Base-by-base conservation (phyloP, 2,888 invertebrate species). In the Myathropa florea region DNA sequence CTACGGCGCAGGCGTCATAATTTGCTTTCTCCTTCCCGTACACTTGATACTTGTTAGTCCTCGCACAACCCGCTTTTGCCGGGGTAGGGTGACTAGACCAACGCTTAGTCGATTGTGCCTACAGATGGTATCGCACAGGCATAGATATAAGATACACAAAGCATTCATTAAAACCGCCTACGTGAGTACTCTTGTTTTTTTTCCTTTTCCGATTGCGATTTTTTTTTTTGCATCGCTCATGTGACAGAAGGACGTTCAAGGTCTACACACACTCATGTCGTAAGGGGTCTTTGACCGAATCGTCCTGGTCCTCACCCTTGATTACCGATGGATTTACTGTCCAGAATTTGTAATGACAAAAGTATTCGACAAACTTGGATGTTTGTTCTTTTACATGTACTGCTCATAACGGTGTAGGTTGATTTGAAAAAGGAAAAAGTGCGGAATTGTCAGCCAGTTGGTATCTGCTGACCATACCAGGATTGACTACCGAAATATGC, bases 31-130 rank as follows among this genome's bases (percentile, higher is more conserved):
- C 46, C n/a, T 18, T 30, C 46, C 46, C 59, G 57, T n/a, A 0
- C n/a, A 18, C n/a, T 18, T n/a, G 46, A n/a, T 18, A 7, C 46
- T 30, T 75, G 33, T 36, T 46, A 28, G 26, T 61, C 64, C 30
- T n/a, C 63, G 12, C 39, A 59, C 33, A 59, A 28, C 21, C 30
- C 30, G 23, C 78, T 78, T 78, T 73, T 60, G 12, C 59, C 9
- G 64, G 21, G 68, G 60, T 60, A 4, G 70, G 33, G 64, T 64
- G 83, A 83, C 79, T 83, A 83, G 73, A 83, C 83, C 83, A 83
- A 83, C 70, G 75, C 59, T 67, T 18, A 55, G 53, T 14, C 7
- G 60, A 70, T 79, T 83, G 83, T 18, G 33, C 33, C 33, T 33
- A 10, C 10, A 33, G 46, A 46, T 4, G 18, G 46, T 2, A 18